Percentiles rank a stretch among this genome's conserved stretches.
Conservation (phyloP, 1,140 invertebrate species). For the Liolophura sinensis region DNA sequence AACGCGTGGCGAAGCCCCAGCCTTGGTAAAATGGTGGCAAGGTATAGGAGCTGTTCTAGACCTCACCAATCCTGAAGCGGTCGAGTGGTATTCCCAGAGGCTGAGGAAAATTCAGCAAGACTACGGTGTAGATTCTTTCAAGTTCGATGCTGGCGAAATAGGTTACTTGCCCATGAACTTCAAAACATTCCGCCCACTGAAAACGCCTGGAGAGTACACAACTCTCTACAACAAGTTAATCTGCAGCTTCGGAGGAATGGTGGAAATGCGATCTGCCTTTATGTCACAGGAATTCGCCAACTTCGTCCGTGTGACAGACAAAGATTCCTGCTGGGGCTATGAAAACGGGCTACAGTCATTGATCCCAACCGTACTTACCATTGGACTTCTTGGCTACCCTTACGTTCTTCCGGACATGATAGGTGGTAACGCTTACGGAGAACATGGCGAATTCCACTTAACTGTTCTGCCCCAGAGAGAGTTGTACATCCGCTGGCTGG, state of each 20-base stretch:
- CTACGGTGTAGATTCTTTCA: conserved; percentile 78
- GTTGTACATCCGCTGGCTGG: conserved; percentile 86
- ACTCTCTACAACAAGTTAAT: too few relatives aligned
- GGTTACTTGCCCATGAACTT: conserved; percentile 9
- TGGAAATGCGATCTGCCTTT: conserved; percentile 76
- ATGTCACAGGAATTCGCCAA: conserved; percentile 74
- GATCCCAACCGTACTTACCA: conserved; percentile 79
- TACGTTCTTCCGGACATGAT: conserved; percentile 90
- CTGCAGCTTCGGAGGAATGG: too few relatives aligned
- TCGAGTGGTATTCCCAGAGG: conserved; percentile 70
- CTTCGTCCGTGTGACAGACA: conserved; percentile 86
- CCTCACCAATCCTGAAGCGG: conserved; percentile 69
- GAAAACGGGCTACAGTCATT: conserved; percentile 80
- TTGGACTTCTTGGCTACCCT: conserved; percentile 83
- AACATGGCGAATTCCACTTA: conserved; percentile 2
- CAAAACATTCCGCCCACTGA: too few relatives aligned
- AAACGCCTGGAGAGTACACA: background rate
- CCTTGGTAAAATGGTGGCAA: conserved; percentile 20
- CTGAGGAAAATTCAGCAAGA: conserved; percentile 63
- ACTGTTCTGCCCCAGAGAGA: conserved; percentile 68
- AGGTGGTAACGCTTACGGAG: conserved; percentile 76
- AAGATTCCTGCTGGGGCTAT: conserved; percentile 76
- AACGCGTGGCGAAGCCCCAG: conserved; percentile 11
- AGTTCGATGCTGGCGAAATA: conserved; percentile 80
- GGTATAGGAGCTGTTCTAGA: conserved; percentile 51